Evolutionary conservation across 2,113 vertebrate species (phyloP).

Genomic region (Drymodes brunneopygia): DNA sequence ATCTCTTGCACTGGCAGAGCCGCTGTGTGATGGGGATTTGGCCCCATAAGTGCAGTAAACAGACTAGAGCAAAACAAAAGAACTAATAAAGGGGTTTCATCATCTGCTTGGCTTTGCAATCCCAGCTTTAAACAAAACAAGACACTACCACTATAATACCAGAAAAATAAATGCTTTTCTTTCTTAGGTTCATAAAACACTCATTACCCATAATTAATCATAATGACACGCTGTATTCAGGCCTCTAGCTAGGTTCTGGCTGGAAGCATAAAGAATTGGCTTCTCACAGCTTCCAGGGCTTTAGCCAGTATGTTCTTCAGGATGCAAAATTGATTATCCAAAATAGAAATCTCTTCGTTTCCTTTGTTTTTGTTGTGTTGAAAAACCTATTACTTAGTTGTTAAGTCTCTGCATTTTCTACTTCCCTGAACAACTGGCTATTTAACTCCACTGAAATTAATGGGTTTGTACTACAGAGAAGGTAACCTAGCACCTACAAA

Average conservation of each 20-base stretch:
- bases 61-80: constrained; percentile 46
- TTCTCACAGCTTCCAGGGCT: constrained; percentile 60
- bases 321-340: constrained; percentile 53
- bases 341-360: constrained; percentile 41
- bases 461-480: neutral
- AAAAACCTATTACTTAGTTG: constrained; percentile 30
- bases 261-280: constrained; percentile 55
- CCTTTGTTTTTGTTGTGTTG: constrained; percentile 15
- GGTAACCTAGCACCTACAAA: neutral
- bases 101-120: constrained; percentile 47
- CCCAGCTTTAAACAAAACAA: constrained; percentile 67
- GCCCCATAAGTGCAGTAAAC: neutral
- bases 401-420: neutral
- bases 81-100: constrained; percentile 30
- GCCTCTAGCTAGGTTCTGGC: constrained; percentile 60
- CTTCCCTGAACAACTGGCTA: neutral
- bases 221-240: constrained; percentile 73
- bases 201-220: constrained; percentile 81
- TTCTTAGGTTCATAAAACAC: constrained; percentile 75
- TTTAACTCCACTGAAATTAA: neutral
- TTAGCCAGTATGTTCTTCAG: constrained; percentile 47
- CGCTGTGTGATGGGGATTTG: neutral
- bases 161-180: constrained; percentile 72
- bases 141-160: constrained; percentile 52
- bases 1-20: neutral